These are phyloP conservation scores for Euzophera pinguis DNA, from an alignment of 2,888 invertebrate genomes.

Conservation along the genomic window DNA sequence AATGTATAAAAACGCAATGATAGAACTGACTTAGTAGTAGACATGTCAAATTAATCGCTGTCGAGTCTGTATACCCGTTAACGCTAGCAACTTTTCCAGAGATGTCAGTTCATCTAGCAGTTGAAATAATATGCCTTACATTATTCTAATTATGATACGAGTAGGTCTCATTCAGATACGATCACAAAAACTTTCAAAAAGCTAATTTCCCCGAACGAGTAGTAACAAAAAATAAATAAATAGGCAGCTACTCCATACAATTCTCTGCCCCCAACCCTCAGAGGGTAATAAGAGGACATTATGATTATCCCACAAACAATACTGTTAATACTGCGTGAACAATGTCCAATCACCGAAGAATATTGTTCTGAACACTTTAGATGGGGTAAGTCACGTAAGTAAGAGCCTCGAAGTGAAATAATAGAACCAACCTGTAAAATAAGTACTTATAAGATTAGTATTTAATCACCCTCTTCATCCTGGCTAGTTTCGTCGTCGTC, in stretches of 20 bases:
- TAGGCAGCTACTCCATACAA: slow-evolving; percentile 35
- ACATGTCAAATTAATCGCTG: too few relatives aligned
- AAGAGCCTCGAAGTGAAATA: neutral
- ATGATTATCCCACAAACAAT: slow-evolving; percentile 75
- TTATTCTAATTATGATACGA: too few relatives aligned
- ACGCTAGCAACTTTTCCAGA: too few relatives aligned
- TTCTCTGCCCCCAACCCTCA: slow-evolving; percentile 26
- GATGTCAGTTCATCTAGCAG: too few relatives aligned
- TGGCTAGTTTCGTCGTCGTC: too few relatives aligned
- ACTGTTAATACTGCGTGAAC: slow-evolving; percentile 68
- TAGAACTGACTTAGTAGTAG: too few relatives aligned
- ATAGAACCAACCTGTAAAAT: neutral
- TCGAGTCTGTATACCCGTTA: too few relatives aligned
- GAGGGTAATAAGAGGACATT: slow-evolving; percentile 60
- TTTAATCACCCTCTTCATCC: neutral
- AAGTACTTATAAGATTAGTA: neutral
- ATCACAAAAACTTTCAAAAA: neutral
- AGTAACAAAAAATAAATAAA: neutral
- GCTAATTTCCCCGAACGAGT: neutral
- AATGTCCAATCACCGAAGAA: slow-evolving; percentile 67
- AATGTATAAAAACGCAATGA: too few relatives aligned
- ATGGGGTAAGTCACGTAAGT: neutral
- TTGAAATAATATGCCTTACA: too few relatives aligned
- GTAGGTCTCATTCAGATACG: too few relatives aligned
- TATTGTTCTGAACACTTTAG: neutral